These are phyloP conservation scores for Philereme transversata DNA, from an alignment of 2,888 invertebrate genomes.

Conservation along the genomic window DNA sequence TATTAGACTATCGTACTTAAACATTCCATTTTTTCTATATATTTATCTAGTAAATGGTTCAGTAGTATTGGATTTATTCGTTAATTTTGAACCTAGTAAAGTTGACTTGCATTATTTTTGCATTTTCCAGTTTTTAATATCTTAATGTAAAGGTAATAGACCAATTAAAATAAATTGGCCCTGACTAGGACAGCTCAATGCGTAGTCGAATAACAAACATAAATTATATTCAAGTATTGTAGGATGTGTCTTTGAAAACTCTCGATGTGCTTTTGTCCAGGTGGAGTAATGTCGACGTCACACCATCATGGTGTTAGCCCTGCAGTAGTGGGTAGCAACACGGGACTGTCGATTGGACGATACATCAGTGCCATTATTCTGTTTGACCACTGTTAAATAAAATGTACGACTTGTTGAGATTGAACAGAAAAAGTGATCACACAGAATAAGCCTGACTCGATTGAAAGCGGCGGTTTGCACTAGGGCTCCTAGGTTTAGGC, in stretches of 20 bases:
- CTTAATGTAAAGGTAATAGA: constrained; percentile 54
- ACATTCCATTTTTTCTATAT: constrained; percentile 76
- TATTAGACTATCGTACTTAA: constrained; percentile 80
- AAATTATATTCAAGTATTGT: constrained; percentile 73
- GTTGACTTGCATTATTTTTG: constrained; percentile 60
- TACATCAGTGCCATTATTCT: constrained; percentile 26
- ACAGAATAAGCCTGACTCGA: constrained; percentile 31
- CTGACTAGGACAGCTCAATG: constrained; percentile 80
- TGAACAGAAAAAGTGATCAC: not conserved
- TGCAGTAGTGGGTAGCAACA: constrained; percentile 14
- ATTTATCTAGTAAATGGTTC: constrained; percentile 61
- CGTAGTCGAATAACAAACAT: constrained; percentile 65
- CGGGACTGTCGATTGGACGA: constrained; percentile 19
- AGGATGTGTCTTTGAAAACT: constrained; percentile 79
- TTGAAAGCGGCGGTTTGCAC: constrained; percentile 58
- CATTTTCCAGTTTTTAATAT: constrained; percentile 63
- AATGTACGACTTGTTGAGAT: not conserved
- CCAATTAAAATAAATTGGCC: constrained; percentile 61
- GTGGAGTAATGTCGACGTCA: constrained; percentile 51
- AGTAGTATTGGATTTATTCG: constrained; percentile 60
- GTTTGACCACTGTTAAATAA: constrained; percentile 2
- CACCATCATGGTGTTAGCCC: not conserved
- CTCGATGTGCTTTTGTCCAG: constrained; percentile 81
- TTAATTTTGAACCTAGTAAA: constrained; percentile 59
- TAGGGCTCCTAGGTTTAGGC: constrained; percentile 77